phyloP scores from a whole-genome alignment of 1,140 invertebrate genomes.

The fruit fly (Drosophila melanogaster) region Release_6_plus_ISO1_MT NC_004354.4:12591001-12591500 shows the following conservation, averaged over 20 bases:
- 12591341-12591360: not conserved
- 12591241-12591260: slow-evolving; percentile 22
- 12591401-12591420: no score
- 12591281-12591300: slow-evolving; percentile 61
- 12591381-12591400: not conserved
- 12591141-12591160: slow-evolving; percentile 63
- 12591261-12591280: slow-evolving; percentile 3
- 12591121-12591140: not conserved
- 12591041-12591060: slow-evolving; percentile 5
- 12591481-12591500: no score
- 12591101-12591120: not conserved
- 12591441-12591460: no score
- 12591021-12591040: slow-evolving; percentile 1
- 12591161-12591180: slow-evolving; percentile 43
- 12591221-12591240: slow-evolving; percentile 44
- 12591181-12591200: not conserved
- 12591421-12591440: no score
- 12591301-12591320: slow-evolving; percentile 3
- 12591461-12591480: no score
- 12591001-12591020: not conserved
- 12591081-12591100: no score
- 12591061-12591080: not conserved
- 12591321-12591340: slow-evolving; percentile 15
- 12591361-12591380: not conserved
- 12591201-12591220: slow-evolving; percentile 20